A percentile compares a stretch with the other conserved stretches of the same genome.
phyloP scores from a whole-genome alignment of 1,140 invertebrate species.

The Plectrocnemia conspersa region DNA sequence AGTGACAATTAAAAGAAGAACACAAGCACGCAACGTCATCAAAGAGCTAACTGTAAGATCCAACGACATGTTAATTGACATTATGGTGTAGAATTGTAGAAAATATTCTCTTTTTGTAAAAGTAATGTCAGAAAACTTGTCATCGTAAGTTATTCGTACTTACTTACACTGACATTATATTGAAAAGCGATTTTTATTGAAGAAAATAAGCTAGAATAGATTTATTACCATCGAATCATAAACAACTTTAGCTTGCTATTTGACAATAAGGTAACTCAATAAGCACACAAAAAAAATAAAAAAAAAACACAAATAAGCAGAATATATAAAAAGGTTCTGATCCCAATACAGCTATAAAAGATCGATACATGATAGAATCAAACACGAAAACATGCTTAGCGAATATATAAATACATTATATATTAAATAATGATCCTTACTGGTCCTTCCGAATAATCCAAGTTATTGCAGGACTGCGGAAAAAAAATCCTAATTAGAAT shows the following conservation, averaged over 20 bases:
- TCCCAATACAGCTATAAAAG: not conserved
- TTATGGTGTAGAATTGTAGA: no score
- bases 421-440: conserved; percentile 24
- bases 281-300: conserved; percentile 2
- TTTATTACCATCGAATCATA: no score
- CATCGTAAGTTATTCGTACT: no score
- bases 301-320: conserved; percentile 11
- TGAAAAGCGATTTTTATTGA: no score
- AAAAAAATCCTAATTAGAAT: conserved; percentile 21
- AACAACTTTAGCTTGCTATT: no score
- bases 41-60: not conserved
- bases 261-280: no score
- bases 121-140: no score
- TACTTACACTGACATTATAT: no score
- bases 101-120: no score
- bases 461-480: conserved; percentile 34
- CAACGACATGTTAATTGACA: not conserved
- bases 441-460: conserved; percentile 27
- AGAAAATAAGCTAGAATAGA: no score
- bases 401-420: conserved; percentile 1
- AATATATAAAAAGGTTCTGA: not conserved
- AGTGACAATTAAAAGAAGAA: conserved; percentile 3
- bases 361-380: not conserved
- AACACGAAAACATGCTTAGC: conserved; percentile 4
- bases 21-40: not conserved